Percentiles rank a stretch among this genome's conserved stretches.
Conservation (phyloP, 2,113 vertebrate genomes). For the Bungarus multicinctus region DNA sequence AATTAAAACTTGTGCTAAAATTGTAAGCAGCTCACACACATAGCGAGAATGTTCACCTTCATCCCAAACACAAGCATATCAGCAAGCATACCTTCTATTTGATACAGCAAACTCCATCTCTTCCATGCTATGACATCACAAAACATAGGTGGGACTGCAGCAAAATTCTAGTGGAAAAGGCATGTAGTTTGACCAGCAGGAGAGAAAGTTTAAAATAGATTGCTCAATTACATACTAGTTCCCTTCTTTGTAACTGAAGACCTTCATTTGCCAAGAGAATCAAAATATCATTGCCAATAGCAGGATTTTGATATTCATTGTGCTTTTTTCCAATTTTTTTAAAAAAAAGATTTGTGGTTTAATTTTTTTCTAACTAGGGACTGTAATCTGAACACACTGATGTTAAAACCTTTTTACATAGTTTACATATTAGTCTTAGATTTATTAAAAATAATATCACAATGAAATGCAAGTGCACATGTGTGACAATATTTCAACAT, state of each 20-base stretch:
- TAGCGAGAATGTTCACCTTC: background rate
- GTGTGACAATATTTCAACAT: background rate
- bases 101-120: background rate
- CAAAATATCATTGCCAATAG: background rate
- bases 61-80: background rate
- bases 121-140: slow-evolving; percentile 2
- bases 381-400: background rate
- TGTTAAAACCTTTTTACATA: background rate
- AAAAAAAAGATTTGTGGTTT: background rate
- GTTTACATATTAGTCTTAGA: background rate
- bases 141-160: background rate
- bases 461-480: background rate
- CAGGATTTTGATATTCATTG: background rate
- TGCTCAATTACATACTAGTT: background rate
- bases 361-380: background rate
- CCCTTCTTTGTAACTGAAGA: background rate
- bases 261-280: background rate
- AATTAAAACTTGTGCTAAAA: background rate
- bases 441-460: background rate
- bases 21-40: background rate
- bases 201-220: background rate
- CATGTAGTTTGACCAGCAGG: background rate
- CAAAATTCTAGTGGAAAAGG: background rate
- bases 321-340: background rate
- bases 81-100: background rate